Conservation (phyloP, 2,113 vertebrate species). For the Irena cyanogastra region DNA sequence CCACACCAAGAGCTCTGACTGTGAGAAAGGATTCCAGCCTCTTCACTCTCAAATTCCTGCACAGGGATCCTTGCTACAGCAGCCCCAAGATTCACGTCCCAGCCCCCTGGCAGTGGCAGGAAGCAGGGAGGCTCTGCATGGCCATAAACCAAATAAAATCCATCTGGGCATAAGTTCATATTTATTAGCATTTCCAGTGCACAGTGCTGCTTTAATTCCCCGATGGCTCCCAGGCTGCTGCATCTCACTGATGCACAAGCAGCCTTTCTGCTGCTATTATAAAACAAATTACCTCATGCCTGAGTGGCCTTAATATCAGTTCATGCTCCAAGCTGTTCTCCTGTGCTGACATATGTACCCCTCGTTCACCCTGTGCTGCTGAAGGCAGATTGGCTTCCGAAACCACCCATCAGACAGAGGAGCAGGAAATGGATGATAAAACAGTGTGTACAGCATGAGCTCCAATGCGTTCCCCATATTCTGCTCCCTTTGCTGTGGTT, state of each 20-base stretch:
- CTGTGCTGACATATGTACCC: constrained; percentile 36
- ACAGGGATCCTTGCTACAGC: background rate
- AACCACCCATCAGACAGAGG: background rate
- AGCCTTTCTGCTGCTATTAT: constrained; percentile 21
- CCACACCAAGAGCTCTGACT: background rate
- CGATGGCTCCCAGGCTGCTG: background rate
- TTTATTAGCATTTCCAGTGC: background rate
- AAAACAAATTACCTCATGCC: constrained; percentile 46
- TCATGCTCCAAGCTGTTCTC: constrained; percentile 44
- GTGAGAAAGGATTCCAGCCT: background rate
- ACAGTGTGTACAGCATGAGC: background rate
- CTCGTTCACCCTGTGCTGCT: background rate
- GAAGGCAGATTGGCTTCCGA: background rate
- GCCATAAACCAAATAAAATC: background rate
- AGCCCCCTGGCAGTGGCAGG: background rate
- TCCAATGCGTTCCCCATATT: background rate
- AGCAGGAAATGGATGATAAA: background rate
- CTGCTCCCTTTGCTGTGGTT: background rate
- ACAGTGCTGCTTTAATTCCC: background rate
- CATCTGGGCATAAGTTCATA: background rate
- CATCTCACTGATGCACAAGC: background rate
- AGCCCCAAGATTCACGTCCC: rapidly evolving
- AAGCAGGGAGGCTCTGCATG: background rate
- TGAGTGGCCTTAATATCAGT: constrained; percentile 30
- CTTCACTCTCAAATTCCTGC: background rate